Conservation (phyloP, 2,888 invertebrate species). For the Desoria tigrina region DNA sequence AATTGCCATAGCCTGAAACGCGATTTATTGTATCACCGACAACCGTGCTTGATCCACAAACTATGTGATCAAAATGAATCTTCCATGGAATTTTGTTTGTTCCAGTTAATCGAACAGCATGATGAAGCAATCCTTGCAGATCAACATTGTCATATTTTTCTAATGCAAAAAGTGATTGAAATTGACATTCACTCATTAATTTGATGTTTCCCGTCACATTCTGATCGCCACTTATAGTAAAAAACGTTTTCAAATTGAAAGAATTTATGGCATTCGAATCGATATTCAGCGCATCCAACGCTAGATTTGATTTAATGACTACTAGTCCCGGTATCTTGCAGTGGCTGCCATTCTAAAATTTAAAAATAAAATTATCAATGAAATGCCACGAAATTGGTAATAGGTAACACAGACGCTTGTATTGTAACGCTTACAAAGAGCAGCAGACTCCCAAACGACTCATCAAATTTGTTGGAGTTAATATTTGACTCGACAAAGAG, state of each 20-base stretch:
- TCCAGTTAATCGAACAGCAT: constrained; percentile 29
- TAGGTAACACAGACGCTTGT: not conserved
- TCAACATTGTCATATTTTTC: constrained; percentile 21
- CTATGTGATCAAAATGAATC: constrained; percentile 30
- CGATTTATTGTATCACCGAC: constrained; percentile 34
- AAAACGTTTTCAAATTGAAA: constrained; percentile 24
- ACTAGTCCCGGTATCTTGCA: constrained; percentile 33
- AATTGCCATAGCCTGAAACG: constrained; percentile 18
- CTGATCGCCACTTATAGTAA: constrained; percentile 34
- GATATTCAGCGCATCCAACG: constrained; percentile 22
- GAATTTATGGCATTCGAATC: constrained; percentile 30
- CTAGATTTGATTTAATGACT: constrained; percentile 23
- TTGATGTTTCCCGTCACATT: constrained; percentile 30
- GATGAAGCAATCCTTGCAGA: constrained; percentile 19
- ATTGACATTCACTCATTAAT: constrained; percentile 22
- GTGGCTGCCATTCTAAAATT: constrained; percentile 24
- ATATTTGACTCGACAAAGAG: constrained; percentile 30
- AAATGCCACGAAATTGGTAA: no score
- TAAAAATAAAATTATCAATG: constrained; percentile 14
- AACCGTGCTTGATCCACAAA: constrained; percentile 14
- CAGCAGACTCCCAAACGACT: constrained; percentile 34
- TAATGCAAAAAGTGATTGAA: constrained; percentile 30
- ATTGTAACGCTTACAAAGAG: constrained; percentile 40
- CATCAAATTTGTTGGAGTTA: constrained; percentile 35
- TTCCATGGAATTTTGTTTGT: constrained; percentile 21